These are phyloP conservation scores for Melanchra persicariae DNA, from an alignment of 2,888 invertebrate genomes.

Conservation along the genomic window DNA sequence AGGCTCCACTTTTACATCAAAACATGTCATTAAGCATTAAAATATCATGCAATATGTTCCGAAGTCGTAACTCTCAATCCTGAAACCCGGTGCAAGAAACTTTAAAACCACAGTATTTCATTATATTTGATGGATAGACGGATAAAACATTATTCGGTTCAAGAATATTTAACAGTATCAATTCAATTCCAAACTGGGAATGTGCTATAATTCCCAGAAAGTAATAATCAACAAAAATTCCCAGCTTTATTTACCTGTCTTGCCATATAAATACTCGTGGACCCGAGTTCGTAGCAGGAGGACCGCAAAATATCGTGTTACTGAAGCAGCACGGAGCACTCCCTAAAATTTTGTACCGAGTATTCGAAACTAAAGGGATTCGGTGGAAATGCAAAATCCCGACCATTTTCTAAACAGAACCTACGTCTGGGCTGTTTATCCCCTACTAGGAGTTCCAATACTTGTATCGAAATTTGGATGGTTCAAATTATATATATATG, in stretches of 20 bases:
- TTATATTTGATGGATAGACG: too few species aligned
- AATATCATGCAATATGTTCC: background rate
- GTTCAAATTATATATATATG: too few species aligned
- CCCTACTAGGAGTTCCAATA: constrained; percentile 63
- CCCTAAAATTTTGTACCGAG: constrained; percentile 46
- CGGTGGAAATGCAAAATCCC: constrained; percentile 72
- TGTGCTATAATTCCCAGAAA: background rate
- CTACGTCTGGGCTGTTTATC: constrained; percentile 63
- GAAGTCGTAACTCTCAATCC: background rate
- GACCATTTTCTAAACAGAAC: constrained; percentile 75
- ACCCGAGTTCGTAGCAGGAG: background rate
- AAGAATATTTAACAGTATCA: background rate
- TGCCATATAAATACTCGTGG: background rate
- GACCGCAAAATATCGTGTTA: constrained; percentile 41
- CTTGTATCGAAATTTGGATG: background rate
- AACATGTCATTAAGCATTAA: background rate
- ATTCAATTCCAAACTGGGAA: too few species aligned
- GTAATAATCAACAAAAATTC: background rate
- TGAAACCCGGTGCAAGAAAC: background rate
- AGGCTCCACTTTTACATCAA: too few species aligned
- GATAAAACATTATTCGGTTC: too few species aligned
- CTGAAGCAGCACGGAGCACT: constrained; percentile 28
- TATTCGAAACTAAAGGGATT: constrained; percentile 57
- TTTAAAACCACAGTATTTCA: too few species aligned
- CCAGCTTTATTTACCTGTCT: background rate